These are phyloP conservation scores for Drosophila grimshawi DNA, from an alignment of 1,140 invertebrate genomes.

Conservation along the genomic window DNA sequence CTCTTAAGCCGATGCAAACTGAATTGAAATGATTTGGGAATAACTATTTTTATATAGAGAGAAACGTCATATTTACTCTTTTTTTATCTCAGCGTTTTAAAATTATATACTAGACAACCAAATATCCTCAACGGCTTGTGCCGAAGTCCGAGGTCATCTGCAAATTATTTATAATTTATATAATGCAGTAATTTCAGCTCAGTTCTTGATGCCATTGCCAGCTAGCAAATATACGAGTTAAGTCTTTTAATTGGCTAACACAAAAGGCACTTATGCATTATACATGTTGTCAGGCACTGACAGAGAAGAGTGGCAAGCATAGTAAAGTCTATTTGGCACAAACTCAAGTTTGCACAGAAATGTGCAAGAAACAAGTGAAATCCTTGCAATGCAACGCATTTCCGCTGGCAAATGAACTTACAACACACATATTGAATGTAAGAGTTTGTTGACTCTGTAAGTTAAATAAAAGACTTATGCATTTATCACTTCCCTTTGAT, in stretches of 20 bases:
- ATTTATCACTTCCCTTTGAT: neutral
- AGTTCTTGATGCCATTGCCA: constrained; percentile 3
- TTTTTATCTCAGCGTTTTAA: too few species aligned
- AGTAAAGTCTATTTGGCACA: constrained; percentile 11
- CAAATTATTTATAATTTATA: neutral
- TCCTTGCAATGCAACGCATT: constrained; percentile 21
- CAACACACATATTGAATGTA: constrained; percentile 1
- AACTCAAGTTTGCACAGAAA: constrained; percentile 25
- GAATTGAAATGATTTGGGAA: neutral
- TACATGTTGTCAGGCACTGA: neutral
- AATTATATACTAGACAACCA: too few species aligned
- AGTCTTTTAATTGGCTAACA: constrained; percentile 22
- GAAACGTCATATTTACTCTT: too few species aligned
- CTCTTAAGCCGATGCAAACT: too few species aligned
- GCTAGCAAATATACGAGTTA: constrained; percentile 14
- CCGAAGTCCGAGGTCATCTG: too few species aligned
- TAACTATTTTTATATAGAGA: neutral
- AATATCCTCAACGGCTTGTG: too few species aligned
- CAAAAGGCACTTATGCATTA: constrained; percentile 25
- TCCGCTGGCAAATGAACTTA: constrained; percentile 3
- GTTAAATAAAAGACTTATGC: neutral
- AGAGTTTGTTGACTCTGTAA: neutral
- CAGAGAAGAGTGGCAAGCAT: neutral
- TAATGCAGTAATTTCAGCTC: too few species aligned
- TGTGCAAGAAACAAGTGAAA: constrained; percentile 34